Conservation (phyloP, 2,113 vertebrate species). For the Halcyon malimbica region DNA sequence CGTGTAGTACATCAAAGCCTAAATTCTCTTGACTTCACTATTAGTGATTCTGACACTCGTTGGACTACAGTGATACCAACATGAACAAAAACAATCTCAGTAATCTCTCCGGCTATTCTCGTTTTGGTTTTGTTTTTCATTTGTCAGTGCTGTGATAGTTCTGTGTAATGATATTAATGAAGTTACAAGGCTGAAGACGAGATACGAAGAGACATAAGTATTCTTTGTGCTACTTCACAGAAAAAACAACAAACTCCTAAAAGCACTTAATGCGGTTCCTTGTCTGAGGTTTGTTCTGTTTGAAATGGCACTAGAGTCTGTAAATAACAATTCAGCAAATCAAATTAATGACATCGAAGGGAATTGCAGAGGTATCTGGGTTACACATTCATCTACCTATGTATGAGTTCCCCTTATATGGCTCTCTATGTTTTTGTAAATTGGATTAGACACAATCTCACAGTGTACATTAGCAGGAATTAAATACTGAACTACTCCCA, state of each 20-base stretch:
- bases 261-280: background rate
- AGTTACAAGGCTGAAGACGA: background rate
- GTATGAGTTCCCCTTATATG: background rate
- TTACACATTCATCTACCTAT: conserved; percentile 3
- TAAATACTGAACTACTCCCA: conserved; percentile 38
- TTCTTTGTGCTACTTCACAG: background rate
- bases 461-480: conserved; percentile 17
- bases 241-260: background rate
- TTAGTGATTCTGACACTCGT: background rate
- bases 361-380: conserved; percentile 18
- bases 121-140: background rate
- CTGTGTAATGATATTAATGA: conserved; percentile 7
- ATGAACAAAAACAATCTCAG: background rate
- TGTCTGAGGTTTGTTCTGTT: conserved; percentile 2
- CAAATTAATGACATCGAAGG: conserved; percentile 27
- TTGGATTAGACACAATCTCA: conserved; percentile 37
- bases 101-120: background rate
- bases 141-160: background rate
- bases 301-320: background rate
- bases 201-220: background rate
- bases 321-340: conserved; percentile 41
- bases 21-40: background rate
- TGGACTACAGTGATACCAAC: background rate
- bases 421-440: conserved; percentile 42
- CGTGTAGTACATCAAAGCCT: background rate